phyloP scores from a whole-genome alignment of 2,888 invertebrate species.

The Gastracanthus pulcherrimus region DNA sequence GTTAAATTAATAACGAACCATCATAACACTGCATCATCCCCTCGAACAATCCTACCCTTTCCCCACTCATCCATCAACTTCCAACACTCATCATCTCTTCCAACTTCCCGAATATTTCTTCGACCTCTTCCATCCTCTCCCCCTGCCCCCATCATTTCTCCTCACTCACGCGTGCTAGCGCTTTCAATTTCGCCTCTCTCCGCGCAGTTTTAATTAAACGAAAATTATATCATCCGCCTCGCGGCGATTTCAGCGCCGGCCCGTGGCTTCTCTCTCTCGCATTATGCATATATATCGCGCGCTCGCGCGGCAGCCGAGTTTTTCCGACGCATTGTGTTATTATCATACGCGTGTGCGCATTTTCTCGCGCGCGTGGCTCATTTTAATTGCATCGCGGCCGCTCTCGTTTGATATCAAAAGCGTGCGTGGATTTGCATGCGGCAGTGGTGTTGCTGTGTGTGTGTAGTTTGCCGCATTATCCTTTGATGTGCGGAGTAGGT shows the following conservation, averaged over 20 bases:
- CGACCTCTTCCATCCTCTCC: not conserved
- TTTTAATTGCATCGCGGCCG: conserved; percentile 54
- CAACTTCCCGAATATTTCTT: too few species aligned
- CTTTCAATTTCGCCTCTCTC: conserved; percentile 58
- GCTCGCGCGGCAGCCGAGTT: conserved; percentile 62
- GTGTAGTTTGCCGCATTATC: not conserved
- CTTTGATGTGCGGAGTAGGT: not conserved
- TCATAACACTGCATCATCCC: too few species aligned
- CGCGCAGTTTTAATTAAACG: conserved; percentile 72
- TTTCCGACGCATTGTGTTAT: conserved; percentile 18
- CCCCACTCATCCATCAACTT: too few species aligned
- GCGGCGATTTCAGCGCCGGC: too few species aligned
- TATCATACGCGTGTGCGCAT: too few species aligned
- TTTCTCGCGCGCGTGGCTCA: conserved; percentile 41
- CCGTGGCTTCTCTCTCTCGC: too few species aligned
- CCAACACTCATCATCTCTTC: too few species aligned
- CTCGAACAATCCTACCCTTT: too few species aligned
- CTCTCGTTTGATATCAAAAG: conserved; percentile 6
- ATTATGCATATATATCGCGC: too few species aligned
- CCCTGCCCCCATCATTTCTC: too few species aligned
- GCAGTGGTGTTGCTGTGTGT: not conserved
- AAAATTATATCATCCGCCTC: conserved; percentile 71
- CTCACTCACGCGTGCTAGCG: too few species aligned
- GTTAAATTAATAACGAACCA: too few species aligned
- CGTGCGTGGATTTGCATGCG: not conserved